Evolutionary conservation across 2,888 invertebrate species (phyloP), one percentile per base, ranked within the genome.

Genomic region (Cheilosia impressa): DNA sequence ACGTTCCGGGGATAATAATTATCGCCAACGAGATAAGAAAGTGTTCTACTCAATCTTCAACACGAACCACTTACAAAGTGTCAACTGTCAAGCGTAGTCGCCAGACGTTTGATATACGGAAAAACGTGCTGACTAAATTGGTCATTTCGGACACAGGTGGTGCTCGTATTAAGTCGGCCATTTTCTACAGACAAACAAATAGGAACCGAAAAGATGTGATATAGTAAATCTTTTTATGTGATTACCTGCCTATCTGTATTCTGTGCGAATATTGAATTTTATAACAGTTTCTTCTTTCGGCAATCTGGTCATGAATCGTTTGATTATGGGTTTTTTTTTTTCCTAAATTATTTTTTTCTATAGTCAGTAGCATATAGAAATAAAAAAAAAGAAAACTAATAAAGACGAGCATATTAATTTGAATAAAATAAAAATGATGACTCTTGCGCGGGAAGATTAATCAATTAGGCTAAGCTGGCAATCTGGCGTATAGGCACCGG

Each of bases 221-320:
- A 79, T 71, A 71, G 65, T 72, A 72, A 57, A 76, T 76, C 66
- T 76, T 80, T 53, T 9, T 15, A 43, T 57, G 43, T 24, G 66
- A 43, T 81, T 72, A 77, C 63, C 62, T 31, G 81, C 50, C 34
- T 55, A 68, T 85, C 62, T 72, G 47, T 77, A 79, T 83, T 81
- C 68, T 43, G 72, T 43, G 72, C 72, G 81, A 77, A 76, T 68
- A 68, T 63, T 68, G 72, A 81, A 77, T 85, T 81, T 76, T 71
- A 79, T 73, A 73, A 77, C 78, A 72, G 83, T 68, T 66, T 69
- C 52, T 63, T 63, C 27, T 24, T 78, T 53, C 34, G 34, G 38
- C 38, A 43, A 57, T 38, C 34, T 50, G 47, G 41, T 55, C 62
- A 10, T 66, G 66, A 34, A 53, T 62, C 2, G 7, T 52, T 53